Percentiles rank a stretch among this genome's conserved stretches.
Conservation (phyloP, 2,888 invertebrate species). For the Pyrgus malvae region DNA sequence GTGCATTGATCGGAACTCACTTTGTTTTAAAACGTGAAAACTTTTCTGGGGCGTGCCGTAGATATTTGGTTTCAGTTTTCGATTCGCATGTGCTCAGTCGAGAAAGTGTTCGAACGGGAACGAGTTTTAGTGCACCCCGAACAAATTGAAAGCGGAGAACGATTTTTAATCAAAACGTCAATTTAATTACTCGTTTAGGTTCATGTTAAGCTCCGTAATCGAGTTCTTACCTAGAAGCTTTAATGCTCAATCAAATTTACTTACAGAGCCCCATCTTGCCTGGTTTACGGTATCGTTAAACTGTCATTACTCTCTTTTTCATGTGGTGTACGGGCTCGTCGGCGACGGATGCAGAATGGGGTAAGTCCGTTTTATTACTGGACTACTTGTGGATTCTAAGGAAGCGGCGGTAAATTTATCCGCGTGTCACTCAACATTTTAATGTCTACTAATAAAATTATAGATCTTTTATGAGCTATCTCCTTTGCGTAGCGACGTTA, state of each 20-base stretch:
- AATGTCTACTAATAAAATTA: constrained; percentile 36
- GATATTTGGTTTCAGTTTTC: constrained; percentile 8
- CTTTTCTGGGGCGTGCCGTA: neutral
- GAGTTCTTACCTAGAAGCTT: constrained; percentile 54
- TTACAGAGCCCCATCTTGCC: constrained; percentile 52
- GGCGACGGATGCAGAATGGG: constrained; percentile 77
- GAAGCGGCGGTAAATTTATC: constrained; percentile 41
- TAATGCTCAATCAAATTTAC: constrained; percentile 67
- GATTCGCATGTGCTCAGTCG: neutral
- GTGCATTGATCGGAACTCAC: neutral
- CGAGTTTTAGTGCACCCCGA: neutral
- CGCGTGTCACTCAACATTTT: constrained; percentile 36
- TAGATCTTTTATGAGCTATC: constrained; percentile 33
- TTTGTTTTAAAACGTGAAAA: constrained; percentile 2
- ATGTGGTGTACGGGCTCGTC: constrained; percentile 60
- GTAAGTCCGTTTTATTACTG: constrained; percentile 73
- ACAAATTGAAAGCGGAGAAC: neutral
- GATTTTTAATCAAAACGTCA: constrained; percentile 16
- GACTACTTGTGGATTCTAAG: constrained; percentile 64
- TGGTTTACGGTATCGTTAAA: constrained; percentile 71
- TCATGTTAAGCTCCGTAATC: constrained; percentile 22
- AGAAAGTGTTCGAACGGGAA: neutral
- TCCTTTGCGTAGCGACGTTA: constrained; percentile 26
- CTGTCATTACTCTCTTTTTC: constrained; percentile 73
- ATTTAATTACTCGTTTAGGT: constrained; percentile 52